Evolutionary conservation across 1,140 invertebrate species (phyloP).

Genomic region (Tetramorium simillimum): DNA sequence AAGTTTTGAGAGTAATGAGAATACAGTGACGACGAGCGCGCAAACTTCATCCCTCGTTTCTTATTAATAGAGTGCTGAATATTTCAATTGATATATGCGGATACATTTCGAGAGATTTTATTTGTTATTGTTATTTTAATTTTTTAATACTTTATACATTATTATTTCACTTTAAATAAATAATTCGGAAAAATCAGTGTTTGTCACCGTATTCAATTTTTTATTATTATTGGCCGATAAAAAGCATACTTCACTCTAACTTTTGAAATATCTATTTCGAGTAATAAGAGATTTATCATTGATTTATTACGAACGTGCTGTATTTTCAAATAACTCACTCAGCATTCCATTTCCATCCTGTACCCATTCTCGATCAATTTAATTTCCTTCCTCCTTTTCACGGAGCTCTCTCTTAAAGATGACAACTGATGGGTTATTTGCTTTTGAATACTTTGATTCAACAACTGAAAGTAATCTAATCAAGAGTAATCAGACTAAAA

Average conservation of each 20-base stretch:
- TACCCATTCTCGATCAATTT: conserved; percentile 48
- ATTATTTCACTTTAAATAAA: not conserved
- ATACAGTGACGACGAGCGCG: conserved; percentile 32
- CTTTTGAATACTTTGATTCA: conserved; percentile 21
- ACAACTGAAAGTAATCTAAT: conserved; percentile 30
- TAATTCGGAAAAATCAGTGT: not conserved
- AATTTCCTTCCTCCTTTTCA: conserved; percentile 53
- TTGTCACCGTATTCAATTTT: not conserved
- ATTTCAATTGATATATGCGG: not conserved
- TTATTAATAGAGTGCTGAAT: conserved; percentile 49
- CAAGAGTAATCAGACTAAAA: conserved; percentile 41
- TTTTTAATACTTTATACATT: not conserved
- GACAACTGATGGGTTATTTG: conserved; percentile 66
- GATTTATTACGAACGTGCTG: conserved; percentile 34
- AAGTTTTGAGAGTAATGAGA: conserved; percentile 47
- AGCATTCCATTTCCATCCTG: not conserved
- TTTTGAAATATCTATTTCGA: conserved; percentile 30
- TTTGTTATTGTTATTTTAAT: not conserved
- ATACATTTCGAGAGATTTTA: not conserved
- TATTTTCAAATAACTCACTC: conserved; percentile 20
- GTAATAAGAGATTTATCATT: conserved; percentile 46
- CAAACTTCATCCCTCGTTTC: conserved; percentile 20
- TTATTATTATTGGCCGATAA: not conserved
- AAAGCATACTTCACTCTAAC: not conserved
- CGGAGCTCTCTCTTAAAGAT: conserved; percentile 49